Conservation (phyloP, 2,888 invertebrate genomes). For the Agrilus cyanescens region DNA sequence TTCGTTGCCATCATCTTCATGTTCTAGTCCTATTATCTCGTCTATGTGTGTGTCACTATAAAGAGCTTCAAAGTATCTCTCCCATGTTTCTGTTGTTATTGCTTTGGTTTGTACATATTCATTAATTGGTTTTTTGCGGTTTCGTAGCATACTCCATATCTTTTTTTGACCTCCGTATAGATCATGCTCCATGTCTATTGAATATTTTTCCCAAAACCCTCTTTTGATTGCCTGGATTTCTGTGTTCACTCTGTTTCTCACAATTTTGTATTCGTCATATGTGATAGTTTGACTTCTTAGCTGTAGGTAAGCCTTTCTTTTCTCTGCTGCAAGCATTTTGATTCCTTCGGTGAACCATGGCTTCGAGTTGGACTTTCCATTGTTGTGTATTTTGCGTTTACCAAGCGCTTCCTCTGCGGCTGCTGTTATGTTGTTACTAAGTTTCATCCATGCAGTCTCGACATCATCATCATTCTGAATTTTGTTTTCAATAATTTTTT, state of each 20-base stretch:
- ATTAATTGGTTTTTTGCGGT: slow-evolving; percentile 3
- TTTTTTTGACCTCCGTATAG: slow-evolving; percentile 1
- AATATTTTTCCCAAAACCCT: slow-evolving; percentile 2
- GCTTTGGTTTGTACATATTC: slow-evolving; percentile 2
- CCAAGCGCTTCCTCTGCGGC: slow-evolving; percentile 9
- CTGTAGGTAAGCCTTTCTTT: slow-evolving; percentile 2
- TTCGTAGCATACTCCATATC: slow-evolving; percentile 5
- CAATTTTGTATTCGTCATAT: slow-evolving; percentile 2
- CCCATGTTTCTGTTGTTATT: slow-evolving; percentile 1
- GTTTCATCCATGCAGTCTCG: background rate
- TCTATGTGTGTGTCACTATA: background rate
- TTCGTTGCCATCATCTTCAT: background rate
- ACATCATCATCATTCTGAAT: background rate
- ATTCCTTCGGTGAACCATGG: slow-evolving; percentile 6
- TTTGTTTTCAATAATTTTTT: background rate
- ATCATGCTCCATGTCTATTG: background rate
- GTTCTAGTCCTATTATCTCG: slow-evolving; percentile 1
- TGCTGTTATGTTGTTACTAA: slow-evolving; percentile 1
- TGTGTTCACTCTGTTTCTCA: background rate
- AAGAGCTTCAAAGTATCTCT: background rate
- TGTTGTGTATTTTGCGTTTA: slow-evolving; percentile 7
- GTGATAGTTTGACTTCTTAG: slow-evolving; percentile 3
- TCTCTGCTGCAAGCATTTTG: slow-evolving; percentile 2
- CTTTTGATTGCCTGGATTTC: background rate
- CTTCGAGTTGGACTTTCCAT: slow-evolving; percentile 3